A percentile compares a stretch with the other conserved stretches of the same genome.
These are phyloP conservation scores for Ceratina japonica DNA, from an alignment of 1,140 invertebrate genomes.

Conservation along the genomic window DNA sequence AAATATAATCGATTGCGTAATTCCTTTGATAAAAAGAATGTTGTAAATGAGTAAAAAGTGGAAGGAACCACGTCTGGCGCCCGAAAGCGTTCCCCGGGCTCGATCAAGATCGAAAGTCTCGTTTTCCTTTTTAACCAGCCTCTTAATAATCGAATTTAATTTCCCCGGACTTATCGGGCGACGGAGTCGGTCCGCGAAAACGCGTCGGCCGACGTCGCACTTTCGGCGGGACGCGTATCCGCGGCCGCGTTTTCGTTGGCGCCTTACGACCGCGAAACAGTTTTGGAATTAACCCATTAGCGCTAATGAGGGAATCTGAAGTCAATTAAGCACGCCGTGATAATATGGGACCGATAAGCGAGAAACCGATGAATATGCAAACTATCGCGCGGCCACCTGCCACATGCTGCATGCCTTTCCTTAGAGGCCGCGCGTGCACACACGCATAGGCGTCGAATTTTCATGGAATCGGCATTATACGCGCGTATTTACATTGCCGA, in stretches of 20 bases:
- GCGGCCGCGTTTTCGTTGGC: slow-evolving; percentile 20
- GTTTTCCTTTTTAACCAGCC: not conserved
- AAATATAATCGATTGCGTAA: not conserved
- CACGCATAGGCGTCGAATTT: slow-evolving; percentile 25
- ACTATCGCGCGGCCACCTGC: slow-evolving; percentile 64
- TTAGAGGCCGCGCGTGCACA: not conserved
- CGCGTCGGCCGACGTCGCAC: not conserved
- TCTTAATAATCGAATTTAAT: slow-evolving; percentile 37
- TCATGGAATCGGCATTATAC: slow-evolving; percentile 23
- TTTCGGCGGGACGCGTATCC: not conserved
- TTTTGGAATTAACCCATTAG: slow-evolving; percentile 70
- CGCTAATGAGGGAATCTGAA: slow-evolving; percentile 73
- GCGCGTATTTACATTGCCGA: not conserved
- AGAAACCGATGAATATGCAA: slow-evolving; percentile 72
- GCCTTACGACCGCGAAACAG: slow-evolving; percentile 36
- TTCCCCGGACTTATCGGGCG: not conserved
- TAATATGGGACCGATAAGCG: slow-evolving; percentile 69
- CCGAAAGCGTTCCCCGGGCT: not conserved
- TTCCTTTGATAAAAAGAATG: not conserved
- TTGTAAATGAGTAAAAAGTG: not conserved
- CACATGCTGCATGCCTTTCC: slow-evolving; percentile 53
- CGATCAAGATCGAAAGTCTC: not conserved
- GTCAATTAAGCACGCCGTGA: slow-evolving; percentile 70
- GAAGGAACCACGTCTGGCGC: no score
- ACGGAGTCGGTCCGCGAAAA: not conserved